These are phyloP conservation scores for Flexamia atlantica DNA, from an alignment of 2,888 invertebrate genomes.

Conservation along the genomic window DNA sequence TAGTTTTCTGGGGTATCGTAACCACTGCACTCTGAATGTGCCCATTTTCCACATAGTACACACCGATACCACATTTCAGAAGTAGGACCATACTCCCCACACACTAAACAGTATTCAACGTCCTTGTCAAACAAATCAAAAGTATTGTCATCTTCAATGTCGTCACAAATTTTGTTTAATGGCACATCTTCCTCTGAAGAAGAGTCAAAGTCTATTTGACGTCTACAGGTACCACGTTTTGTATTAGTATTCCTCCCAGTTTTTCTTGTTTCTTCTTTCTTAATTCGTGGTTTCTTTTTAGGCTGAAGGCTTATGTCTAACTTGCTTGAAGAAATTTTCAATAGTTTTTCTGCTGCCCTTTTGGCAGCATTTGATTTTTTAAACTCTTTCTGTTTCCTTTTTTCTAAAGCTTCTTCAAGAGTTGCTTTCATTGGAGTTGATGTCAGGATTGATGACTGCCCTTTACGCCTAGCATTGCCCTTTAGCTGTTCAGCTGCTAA, in stretches of 20 bases:
- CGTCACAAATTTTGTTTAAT: constrained; percentile 35
- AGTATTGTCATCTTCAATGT: constrained; percentile 49
- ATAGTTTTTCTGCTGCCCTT: constrained; percentile 44
- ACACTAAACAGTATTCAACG: constrained; percentile 42
- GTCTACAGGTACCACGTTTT: not conserved
- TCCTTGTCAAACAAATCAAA: constrained; percentile 16
- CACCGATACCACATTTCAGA: constrained; percentile 53
- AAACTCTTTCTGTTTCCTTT: constrained; percentile 19
- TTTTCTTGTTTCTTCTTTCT: not conserved
- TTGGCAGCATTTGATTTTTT: constrained; percentile 19
- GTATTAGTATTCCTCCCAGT: not conserved
- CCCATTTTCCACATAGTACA: constrained; percentile 46
- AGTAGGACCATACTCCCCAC: constrained; percentile 45
- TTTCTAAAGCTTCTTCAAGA: constrained; percentile 37
- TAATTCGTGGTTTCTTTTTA: constrained; percentile 18
- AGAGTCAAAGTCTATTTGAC: constrained; percentile 36
- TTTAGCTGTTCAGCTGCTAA: constrained; percentile 18
- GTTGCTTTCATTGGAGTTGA: constrained; percentile 41
- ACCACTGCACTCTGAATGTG: constrained; percentile 50
- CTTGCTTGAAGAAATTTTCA: constrained; percentile 15
- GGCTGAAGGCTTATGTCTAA: constrained; percentile 23
- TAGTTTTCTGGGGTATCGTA: constrained; percentile 2
- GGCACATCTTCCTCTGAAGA: constrained; percentile 40
- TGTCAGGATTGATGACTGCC: constrained; percentile 44
- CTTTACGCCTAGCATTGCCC: constrained; percentile 9